phyloP scores from a whole-genome alignment of 2,113 vertebrate genomes.

The Ceratotherium simum region DNA sequence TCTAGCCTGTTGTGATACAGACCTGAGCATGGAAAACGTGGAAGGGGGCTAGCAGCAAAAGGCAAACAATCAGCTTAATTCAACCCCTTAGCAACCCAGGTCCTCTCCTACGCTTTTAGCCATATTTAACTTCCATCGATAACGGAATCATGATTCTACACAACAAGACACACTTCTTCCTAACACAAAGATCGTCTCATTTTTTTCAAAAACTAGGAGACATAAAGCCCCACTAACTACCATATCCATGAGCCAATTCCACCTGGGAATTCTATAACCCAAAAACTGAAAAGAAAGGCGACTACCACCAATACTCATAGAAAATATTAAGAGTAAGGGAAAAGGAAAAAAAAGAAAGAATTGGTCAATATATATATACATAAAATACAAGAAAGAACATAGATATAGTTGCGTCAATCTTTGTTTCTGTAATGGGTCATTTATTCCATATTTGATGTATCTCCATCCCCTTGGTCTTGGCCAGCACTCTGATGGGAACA shows the following conservation, averaged over 20 bases:
- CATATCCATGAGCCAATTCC: background rate
- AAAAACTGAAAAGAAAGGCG: background rate
- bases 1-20: background rate
- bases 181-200: background rate
- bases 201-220: background rate
- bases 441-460: background rate
- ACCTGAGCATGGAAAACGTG: background rate
- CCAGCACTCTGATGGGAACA: background rate
- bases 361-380: background rate
- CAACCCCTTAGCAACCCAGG: background rate
- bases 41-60: background rate
- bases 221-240: background rate
- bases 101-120: background rate
- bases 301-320: background rate
- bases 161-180: background rate
- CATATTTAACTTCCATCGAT: background rate
- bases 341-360: background rate
- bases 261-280: background rate
- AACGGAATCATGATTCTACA: background rate
- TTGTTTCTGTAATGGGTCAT: background rate
- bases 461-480: background rate
- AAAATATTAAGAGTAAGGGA: background rate
- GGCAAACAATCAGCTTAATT: background rate
- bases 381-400: background rate
- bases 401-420: background rate